These are phyloP conservation scores for Rhopalosiphum maidis DNA, from an alignment of 1,140 invertebrate species.

Conservation along the genomic window DNA sequence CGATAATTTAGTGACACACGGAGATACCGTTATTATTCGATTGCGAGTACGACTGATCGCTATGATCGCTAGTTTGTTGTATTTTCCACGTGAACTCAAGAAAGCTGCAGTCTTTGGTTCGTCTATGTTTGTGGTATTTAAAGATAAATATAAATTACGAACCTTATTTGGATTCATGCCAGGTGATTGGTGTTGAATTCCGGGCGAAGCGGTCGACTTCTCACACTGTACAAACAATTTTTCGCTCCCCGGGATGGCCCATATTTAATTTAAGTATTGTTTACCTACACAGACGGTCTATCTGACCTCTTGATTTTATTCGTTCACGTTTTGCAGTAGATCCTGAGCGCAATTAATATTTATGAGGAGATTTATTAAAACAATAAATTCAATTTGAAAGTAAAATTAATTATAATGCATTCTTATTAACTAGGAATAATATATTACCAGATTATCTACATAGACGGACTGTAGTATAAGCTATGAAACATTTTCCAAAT, in stretches of 20 bases:
- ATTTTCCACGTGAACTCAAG: not conserved
- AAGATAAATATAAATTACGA: not conserved
- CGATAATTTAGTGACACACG: too few relatives aligned
- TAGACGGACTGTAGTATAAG: not conserved
- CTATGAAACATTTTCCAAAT: not conserved
- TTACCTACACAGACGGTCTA: not conserved
- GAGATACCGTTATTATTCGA: not conserved
- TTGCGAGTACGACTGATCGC: too few relatives aligned
- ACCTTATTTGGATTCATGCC: not conserved
- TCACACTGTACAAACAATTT: not conserved
- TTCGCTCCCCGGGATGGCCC: not conserved
- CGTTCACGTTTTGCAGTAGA: not conserved
- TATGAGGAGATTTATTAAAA: not conserved
- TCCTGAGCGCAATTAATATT: not conserved
- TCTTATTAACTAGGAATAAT: not conserved
- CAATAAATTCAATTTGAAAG: not conserved
- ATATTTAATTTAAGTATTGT: constrained; percentile 21
- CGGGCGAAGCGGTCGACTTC: not conserved
- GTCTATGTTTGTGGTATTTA: not conserved
- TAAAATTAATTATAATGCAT: not conserved
- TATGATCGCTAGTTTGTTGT: not conserved
- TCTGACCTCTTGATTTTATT: not conserved
- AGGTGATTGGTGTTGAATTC: not conserved
- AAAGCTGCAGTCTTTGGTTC: not conserved
- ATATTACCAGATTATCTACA: not conserved